Conservation (phyloP, 2,888 invertebrate species). For the Epinotia nisella region DNA sequence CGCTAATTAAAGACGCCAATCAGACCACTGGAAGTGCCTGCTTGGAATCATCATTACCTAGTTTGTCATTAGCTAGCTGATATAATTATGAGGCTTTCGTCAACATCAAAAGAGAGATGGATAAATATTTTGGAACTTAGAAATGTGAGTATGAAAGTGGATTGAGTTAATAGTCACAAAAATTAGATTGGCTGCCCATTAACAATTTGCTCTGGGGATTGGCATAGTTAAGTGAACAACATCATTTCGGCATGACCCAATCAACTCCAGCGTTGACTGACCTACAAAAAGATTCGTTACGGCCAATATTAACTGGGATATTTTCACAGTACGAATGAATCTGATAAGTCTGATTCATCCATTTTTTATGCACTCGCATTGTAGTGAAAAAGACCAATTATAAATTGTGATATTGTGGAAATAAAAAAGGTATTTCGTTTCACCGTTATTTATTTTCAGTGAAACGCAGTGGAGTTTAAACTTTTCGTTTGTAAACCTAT, state of each 20-base stretch:
- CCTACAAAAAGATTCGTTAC: conserved; percentile 35
- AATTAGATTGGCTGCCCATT: conserved; percentile 25
- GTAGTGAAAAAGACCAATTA: conserved; percentile 15
- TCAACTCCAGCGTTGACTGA: conserved; percentile 25
- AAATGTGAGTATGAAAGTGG: conserved; percentile 2
- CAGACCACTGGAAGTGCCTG: too few relatives aligned
- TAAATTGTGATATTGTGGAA: not conserved
- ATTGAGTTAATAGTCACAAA: conserved; percentile 16
- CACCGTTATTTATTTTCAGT: not conserved
- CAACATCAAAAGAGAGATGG: not conserved
- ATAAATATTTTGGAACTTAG: not conserved
- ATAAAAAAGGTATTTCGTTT: not conserved
- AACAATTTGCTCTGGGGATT: conserved; percentile 25
- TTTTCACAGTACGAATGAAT: conserved; percentile 32
- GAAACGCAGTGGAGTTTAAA: not conserved
- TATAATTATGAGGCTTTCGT: too few relatives aligned
- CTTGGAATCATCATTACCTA: too few relatives aligned
- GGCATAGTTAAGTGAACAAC: conserved; percentile 36
- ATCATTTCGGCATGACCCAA: conserved; percentile 33
- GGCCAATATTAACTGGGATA: conserved; percentile 19
- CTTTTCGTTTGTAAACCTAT: not conserved
- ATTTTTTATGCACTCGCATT: conserved; percentile 13
- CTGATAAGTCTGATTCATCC: conserved; percentile 27
- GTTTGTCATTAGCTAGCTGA: too few relatives aligned
- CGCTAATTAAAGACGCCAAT: too few relatives aligned